phyloP scores from a whole-genome alignment of 2,113 vertebrate species.

The Scortum barcoo region DNA sequence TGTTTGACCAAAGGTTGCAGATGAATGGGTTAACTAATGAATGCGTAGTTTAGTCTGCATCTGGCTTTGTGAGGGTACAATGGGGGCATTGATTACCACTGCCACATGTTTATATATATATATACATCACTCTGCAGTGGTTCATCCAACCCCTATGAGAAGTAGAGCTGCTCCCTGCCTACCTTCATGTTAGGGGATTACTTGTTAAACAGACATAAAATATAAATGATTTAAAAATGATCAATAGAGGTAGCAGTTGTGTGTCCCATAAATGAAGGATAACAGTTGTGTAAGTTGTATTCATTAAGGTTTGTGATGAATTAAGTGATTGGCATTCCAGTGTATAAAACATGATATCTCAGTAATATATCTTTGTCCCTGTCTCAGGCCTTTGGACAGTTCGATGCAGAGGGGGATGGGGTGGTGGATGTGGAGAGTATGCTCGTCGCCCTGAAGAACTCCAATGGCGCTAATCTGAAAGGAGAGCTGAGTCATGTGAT shows the following conservation, averaged over 20 bases:
- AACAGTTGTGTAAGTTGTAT: too few relatives aligned
- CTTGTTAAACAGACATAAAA: not conserved
- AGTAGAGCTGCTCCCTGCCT: not conserved
- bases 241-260: not conserved
- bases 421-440: constrained; percentile 95
- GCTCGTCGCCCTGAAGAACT: constrained; percentile 93
- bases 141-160: not conserved
- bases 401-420: constrained; percentile 96
- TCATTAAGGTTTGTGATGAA: too few relatives aligned
- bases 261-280: too few relatives aligned
- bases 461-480: constrained; percentile 94
- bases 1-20: constrained; percentile 35
- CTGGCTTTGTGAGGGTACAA: constrained; percentile 30
- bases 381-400: constrained; percentile 93
- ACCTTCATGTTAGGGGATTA: not conserved
- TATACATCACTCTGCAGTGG: not conserved
- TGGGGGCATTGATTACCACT: constrained; percentile 14
- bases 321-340: too few relatives aligned
- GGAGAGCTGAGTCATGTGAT: constrained; percentile 96
- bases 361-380: constrained; percentile 5
- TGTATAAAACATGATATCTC: too few relatives aligned
- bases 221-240: not conserved
- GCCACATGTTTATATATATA: constrained; percentile 2
- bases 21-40: constrained; percentile 52
- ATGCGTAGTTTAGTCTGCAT: constrained; percentile 43